Percentiles rank a stretch among this genome's conserved stretches.
Conservation (phyloP, 2,888 invertebrate genomes). For the Aleiodes testaceus region DNA sequence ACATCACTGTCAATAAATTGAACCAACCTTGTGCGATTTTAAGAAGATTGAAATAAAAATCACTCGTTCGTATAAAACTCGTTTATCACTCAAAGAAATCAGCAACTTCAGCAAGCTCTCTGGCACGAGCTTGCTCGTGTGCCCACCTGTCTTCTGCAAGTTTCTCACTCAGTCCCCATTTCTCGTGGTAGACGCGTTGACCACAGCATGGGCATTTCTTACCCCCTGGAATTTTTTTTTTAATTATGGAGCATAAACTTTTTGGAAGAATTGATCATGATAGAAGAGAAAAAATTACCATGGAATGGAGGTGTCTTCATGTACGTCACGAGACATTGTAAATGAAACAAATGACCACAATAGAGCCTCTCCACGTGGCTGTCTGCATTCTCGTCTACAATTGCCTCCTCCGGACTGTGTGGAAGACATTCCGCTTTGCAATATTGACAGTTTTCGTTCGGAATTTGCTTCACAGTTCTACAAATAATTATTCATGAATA, state of each 20-base stretch:
- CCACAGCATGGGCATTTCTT: slow-evolving; percentile 81
- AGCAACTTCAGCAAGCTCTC: slow-evolving; percentile 84
- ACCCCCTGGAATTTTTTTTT: slow-evolving; percentile 74
- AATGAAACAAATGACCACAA: slow-evolving; percentile 83
- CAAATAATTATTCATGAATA: not conserved
- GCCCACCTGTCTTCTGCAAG: slow-evolving; percentile 85
- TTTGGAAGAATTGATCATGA: not conserved
- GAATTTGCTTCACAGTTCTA: slow-evolving; percentile 78
- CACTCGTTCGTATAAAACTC: slow-evolving; percentile 9
- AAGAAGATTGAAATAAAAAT: not conserved
- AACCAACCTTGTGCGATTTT: not conserved
- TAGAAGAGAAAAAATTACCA: slow-evolving; percentile 63
- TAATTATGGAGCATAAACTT: not conserved
- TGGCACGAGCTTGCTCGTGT: slow-evolving; percentile 82
- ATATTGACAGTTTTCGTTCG: slow-evolving; percentile 78
- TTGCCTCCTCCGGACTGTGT: slow-evolving; percentile 74
- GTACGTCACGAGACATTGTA: slow-evolving; percentile 79
- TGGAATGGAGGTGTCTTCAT: slow-evolving; percentile 84
- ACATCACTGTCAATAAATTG: slow-evolving; percentile 17
- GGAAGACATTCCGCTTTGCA: slow-evolving; percentile 79
- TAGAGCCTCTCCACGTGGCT: slow-evolving; percentile 81
- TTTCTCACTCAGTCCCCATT: slow-evolving; percentile 81
- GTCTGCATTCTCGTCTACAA: slow-evolving; percentile 77
- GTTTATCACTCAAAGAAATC: slow-evolving; percentile 78
- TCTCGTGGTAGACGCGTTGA: slow-evolving; percentile 81